Evolutionary conservation across 2,888 invertebrate genomes (phyloP), one percentile per base, ranked within the genome.

Genomic region (Papilio protenor): DNA sequence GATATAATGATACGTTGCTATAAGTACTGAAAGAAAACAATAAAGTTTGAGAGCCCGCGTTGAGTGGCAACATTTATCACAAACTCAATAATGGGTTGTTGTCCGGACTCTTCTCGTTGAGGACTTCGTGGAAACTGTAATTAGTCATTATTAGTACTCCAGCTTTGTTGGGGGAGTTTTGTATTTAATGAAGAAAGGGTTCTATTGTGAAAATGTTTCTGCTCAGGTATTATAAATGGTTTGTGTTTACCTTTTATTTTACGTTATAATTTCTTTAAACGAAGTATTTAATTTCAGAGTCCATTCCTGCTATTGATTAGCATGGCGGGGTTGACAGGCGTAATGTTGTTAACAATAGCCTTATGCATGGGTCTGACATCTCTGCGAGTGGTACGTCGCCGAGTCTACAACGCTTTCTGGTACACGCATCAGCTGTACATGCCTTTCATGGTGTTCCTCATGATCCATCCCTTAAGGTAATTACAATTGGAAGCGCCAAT

Each of bases 391-490:
- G 89, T 95, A 18, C 90, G 95, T 57, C 88, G 92, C 18, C 87
- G 85, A 27, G 81, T 92, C 77, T 95, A 95, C 84, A 95, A 95
- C 78, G 88, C 90, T 1, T 96, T 96, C 84, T 95, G 95, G 94
- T 95, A 94, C 82, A 94, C 94, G 3, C 95, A 95, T 81, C 94
- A 95, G 80, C 82, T 95, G 49, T 95, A 95, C 82, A 80, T 95
- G 23, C 85, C 93, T 1, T 95, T 95, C 84, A 87, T 95, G 85
- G 85, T 92, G 73, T 84, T 95, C 73, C 87, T 95, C 52, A 87
- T 95, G 71, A 87, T 95, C 77, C 95, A 96, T 90, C 95, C 95
- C 1, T 85, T 95, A 81, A 94, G 95, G 95, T 95, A 87, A 89
- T 89, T 52, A 16, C 5, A 33, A 27, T 27, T 2, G 27, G 27